Conservation (phyloP, 2,797 vertebrate species). For the Lutra lutra region DNA sequence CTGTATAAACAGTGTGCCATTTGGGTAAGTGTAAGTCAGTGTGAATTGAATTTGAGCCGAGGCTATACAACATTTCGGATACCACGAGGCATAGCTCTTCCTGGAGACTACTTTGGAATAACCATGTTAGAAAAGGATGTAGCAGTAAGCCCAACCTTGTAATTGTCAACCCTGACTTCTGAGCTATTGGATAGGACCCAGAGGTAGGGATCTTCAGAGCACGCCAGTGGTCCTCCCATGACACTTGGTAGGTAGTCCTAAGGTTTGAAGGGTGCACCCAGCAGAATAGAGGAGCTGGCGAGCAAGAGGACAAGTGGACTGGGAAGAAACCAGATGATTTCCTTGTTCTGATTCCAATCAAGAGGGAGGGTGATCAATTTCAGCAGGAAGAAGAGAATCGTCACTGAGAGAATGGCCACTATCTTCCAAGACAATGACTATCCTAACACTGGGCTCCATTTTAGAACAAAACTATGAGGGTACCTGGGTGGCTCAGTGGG, state of each 20-base stretch:
- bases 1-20: not conserved
- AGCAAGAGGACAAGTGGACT: not conserved
- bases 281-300: not conserved
- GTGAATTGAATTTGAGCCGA: not conserved
- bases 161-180: not conserved
- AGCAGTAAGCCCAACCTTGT: not conserved
- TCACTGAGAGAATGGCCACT: not conserved
- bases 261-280: not conserved
- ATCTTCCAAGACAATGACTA: not conserved
- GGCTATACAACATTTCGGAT: not conserved
- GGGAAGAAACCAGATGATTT: not conserved
- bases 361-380: not conserved
- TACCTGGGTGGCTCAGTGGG: no score
- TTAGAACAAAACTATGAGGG: constrained; percentile 23
- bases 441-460: not conserved
- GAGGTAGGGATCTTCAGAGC: not conserved
- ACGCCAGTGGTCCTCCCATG: not conserved
- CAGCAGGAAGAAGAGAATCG: not conserved
- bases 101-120: not conserved
- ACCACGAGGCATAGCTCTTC: not conserved
- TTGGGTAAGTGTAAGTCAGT: not conserved
- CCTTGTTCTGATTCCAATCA: not conserved
- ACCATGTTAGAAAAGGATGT: not conserved
- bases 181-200: not conserved
- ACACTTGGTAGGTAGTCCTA: not conserved